These are phyloP conservation scores for Drosophila sp. DNA, from an alignment of 1,140 invertebrate genomes.

Conservation along the genomic window DNA sequence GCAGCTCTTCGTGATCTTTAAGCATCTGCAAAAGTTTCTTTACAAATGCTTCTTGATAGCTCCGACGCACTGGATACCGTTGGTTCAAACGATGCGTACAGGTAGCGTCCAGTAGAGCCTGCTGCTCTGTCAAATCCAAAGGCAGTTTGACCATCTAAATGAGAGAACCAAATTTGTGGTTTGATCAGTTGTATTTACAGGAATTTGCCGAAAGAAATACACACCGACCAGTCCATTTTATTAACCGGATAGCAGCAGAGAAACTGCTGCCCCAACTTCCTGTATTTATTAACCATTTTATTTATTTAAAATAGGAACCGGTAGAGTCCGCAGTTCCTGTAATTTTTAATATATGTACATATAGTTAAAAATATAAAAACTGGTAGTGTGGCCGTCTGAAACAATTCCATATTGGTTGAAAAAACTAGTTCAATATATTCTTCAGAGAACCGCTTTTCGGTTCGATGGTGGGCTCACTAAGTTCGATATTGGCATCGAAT, in stretches of 20 bases:
- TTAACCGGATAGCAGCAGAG: slow-evolving; percentile 72
- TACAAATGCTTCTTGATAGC: slow-evolving; percentile 72
- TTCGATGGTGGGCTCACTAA: too few species aligned
- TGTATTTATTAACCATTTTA: slow-evolving; percentile 50
- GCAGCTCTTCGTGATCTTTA: slow-evolving; percentile 61
- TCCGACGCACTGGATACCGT: slow-evolving; percentile 58
- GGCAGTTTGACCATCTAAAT: slow-evolving; percentile 55
- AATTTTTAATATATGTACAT: background rate
- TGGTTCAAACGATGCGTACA: slow-evolving; percentile 58
- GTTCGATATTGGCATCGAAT: too few species aligned
- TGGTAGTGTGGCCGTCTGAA: background rate
- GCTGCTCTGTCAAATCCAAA: slow-evolving; percentile 60
- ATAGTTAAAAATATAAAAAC: background rate
- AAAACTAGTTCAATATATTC: background rate
- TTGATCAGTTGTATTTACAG: background rate
- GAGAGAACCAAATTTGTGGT: background rate
- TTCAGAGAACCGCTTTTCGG: background rate
- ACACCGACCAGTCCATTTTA: slow-evolving; percentile 70
- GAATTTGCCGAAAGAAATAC: slow-evolving; percentile 11
- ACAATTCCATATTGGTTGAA: background rate
- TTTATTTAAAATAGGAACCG: background rate
- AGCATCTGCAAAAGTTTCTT: slow-evolving; percentile 70
- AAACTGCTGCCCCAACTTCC: slow-evolving; percentile 65
- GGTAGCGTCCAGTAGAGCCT: slow-evolving; percentile 62
- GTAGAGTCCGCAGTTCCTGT: background rate